phyloP scores from a whole-genome alignment of 2,888 invertebrate genomes.

The Apodemia mormo region DNA sequence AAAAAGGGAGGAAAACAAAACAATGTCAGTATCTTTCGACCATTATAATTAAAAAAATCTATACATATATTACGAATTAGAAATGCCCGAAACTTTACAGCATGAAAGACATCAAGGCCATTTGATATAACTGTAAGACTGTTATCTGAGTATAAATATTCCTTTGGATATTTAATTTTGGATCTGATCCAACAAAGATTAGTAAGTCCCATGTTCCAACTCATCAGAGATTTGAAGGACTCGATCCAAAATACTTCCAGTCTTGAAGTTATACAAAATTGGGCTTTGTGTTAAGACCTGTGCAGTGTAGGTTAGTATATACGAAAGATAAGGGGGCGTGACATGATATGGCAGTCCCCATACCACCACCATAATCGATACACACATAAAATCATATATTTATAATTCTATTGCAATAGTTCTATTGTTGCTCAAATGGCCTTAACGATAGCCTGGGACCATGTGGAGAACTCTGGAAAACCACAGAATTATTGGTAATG shows the following conservation, averaged over 20 bases:
- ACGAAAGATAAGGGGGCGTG: conserved; percentile 74
- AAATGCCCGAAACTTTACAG: conserved; percentile 70
- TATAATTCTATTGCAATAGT: conserved; percentile 41
- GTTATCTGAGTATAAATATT: background rate
- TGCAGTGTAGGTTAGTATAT: conserved; percentile 77
- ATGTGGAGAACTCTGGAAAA: conserved; percentile 83
- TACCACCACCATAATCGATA: conserved; percentile 74
- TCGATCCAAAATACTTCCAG: conserved; percentile 33
- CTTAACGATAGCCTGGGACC: conserved; percentile 51
- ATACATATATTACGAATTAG: conserved; percentile 70
- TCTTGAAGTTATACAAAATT: conserved; percentile 51
- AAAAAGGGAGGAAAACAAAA: conserved; percentile 83
- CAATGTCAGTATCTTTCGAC: conserved; percentile 81
- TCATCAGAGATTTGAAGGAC: conserved; percentile 29
- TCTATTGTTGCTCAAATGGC: conserved; percentile 64
- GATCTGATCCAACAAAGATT: conserved; percentile 13
- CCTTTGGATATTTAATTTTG: conserved; percentile 1
- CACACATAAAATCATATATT: conserved; percentile 61
- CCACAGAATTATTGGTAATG: conserved; percentile 57
- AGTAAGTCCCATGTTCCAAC: background rate
- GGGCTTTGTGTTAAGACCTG: conserved; percentile 67
- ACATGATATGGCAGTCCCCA: conserved; percentile 74
- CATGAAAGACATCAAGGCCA: conserved; percentile 60
- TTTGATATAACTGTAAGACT: conserved; percentile 49
- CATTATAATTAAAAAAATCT: conserved; percentile 66